Conservation (phyloP, 2,888 invertebrate species). For the Allolobophora icterica region DNA sequence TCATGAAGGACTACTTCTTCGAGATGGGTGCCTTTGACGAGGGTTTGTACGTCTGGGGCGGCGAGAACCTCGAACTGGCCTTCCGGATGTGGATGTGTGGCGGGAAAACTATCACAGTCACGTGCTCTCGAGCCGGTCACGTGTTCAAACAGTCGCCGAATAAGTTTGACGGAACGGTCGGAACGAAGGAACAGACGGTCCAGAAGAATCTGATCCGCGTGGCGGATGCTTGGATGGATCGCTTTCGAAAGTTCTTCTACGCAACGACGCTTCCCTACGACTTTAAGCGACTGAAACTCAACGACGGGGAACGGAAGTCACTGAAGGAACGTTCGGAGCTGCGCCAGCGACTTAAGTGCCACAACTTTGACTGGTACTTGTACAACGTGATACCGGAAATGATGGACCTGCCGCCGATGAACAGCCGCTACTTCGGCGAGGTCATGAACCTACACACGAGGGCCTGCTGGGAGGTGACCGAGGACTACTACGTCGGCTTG, state of each 20-base stretch:
- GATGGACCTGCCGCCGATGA: constrained; percentile 40
- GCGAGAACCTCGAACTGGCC: constrained; percentile 53
- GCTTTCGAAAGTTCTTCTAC: constrained; percentile 50
- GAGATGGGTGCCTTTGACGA: constrained; percentile 50
- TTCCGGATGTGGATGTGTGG: constrained; percentile 53
- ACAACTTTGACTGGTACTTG: constrained; percentile 67
- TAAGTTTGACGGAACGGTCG: constrained; percentile 49
- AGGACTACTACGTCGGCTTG: constrained; percentile 48
- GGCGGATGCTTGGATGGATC: constrained; percentile 52
- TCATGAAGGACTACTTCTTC: constrained; percentile 49
- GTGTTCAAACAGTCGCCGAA: constrained; percentile 52
- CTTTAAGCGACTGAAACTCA: constrained; percentile 46
- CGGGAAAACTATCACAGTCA: constrained; percentile 50
- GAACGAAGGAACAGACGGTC: constrained; percentile 43
- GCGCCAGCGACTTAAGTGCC: constrained; percentile 80
- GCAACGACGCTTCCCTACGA: constrained; percentile 47
- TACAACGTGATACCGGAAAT: constrained; percentile 68
- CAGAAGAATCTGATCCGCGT: constrained; percentile 52
- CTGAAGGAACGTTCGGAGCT: constrained; percentile 71
- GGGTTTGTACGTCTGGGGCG: constrained; percentile 52
- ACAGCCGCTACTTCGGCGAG: constrained; percentile 49
- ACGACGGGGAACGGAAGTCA: constrained; percentile 45
- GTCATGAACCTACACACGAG: constrained; percentile 48
- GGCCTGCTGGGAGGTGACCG: constrained; percentile 51
- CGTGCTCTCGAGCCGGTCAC: constrained; percentile 53